Percentiles rank a stretch among this genome's conserved stretches.
Evolutionary conservation across 2,797 vertebrate genomes (phyloP).

Genomic region (Kryptopterus vitreolus): DNA sequence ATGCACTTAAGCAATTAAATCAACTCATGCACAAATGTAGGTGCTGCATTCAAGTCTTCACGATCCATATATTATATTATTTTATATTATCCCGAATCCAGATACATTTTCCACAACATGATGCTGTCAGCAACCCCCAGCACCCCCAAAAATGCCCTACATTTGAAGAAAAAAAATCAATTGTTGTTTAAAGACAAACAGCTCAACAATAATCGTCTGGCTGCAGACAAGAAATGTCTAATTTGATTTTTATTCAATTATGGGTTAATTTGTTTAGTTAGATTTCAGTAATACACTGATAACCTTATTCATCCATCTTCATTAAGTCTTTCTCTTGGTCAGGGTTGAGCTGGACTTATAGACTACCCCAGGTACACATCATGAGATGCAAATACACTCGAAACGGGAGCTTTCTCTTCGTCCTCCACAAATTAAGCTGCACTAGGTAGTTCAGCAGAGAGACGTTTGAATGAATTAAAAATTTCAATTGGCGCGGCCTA

Average conservation of each 20-base stretch:
- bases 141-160: no score
- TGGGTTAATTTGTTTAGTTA: background rate
- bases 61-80: no score
- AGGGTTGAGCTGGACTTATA: background rate
- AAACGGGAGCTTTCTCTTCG: no score
- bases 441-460: no score
- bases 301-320: background rate
- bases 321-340: background rate
- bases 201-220: background rate
- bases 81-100: no score
- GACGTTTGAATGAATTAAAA: no score
- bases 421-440: no score
- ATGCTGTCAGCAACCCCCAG: background rate
- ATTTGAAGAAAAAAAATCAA: background rate
- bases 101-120: background rate
- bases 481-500: no score
- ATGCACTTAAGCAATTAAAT: background rate
- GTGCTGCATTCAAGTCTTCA: no score
- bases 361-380: background rate
- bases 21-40: no score
- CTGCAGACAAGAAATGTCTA: background rate
- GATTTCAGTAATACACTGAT: background rate
- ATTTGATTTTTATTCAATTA: background rate
- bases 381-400: background rate
- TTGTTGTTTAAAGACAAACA: background rate